Evolutionary conservation across 1,140 invertebrate species (phyloP).

Genomic region (Apis cerana): DNA sequence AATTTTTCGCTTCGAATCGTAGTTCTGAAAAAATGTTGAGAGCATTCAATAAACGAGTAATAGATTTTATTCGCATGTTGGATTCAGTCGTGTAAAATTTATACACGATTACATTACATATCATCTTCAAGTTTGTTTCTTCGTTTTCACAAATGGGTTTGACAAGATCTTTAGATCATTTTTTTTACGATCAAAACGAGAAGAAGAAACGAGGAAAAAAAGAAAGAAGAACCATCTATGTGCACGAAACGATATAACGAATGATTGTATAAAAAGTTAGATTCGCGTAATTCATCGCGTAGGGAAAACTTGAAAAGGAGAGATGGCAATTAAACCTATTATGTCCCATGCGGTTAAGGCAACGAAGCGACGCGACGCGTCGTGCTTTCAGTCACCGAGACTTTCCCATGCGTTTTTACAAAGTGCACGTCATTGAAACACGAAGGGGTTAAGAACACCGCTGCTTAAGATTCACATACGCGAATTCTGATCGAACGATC

Average conservation of each 20-base stretch:
- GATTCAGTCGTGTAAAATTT: not conserved
- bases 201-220: not conserved
- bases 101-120: not conserved
- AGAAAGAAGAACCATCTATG: constrained; percentile 3
- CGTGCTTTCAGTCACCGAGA: constrained; percentile 28
- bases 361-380: constrained; percentile 1
- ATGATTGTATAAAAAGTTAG: constrained; percentile 31
- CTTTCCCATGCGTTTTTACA: constrained; percentile 42
- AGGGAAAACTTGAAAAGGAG: constrained; percentile 33
- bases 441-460: constrained; percentile 34
- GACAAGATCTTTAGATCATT: not conserved
- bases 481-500: constrained; percentile 15
- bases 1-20: not conserved
- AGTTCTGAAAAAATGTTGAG: not conserved
- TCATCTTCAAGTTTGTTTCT: not conserved
- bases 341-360: constrained; percentile 32
- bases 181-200: not conserved
- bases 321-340: constrained; percentile 52
- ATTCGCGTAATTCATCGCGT: constrained; percentile 21
- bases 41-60: not conserved
- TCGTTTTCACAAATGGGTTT: not conserved
- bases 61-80: too few relatives aligned
- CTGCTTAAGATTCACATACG: constrained; percentile 37
- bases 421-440: constrained; percentile 33
- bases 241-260: constrained; percentile 1